Evolutionary conservation across 2,113 vertebrate genomes (phyloP), one percentile per base, ranked within the genome.

Genomic region (Onychostruthus taczanowskii): DNA sequence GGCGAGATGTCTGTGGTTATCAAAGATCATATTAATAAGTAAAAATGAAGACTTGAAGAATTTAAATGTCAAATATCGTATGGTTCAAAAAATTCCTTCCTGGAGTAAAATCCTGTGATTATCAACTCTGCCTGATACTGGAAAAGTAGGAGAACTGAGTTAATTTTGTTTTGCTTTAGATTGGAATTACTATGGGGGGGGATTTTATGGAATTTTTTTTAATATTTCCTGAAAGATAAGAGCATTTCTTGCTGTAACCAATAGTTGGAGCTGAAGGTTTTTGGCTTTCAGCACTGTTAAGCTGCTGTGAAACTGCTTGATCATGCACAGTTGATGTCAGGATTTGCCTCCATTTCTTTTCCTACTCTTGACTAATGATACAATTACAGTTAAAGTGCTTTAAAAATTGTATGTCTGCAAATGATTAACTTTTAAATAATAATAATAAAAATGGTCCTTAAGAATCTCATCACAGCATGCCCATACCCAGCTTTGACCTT

Each of bases 71-170:
- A 73, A 72, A 53, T 93, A 53, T n/a, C 7, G 7, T 92, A 47
- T 67, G 83, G n/a, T 81, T 88, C 83, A 82, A 81, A 79, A 56
- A 70, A 56, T 16, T 84, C 41, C 75, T 89, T 92, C 76, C 79
- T 87, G 86, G 96, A 92, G 90, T 96, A 86, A 96, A 96, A 94
- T 90, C 85, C 93, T 95, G 66, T 85, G 39, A 73, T 91, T 82
- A 80, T 88, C 89, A 93, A 94, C 94, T 95, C 88, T 94, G 90
- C 87, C 67, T 96, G 81, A 83, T 93, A 58, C 67, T 88, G 72
- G 79, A 68, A 85, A 89, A 94, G 52, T 63, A 59, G 67, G 90
- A 90, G 44, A 86, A 84, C 55, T 64, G 72, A 39, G 82, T 85
- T 93, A 11, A 46, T 91, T 91, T 91, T 93, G 37, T 28, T 94